A percentile compares a stretch with the other conserved stretches of the same genome.
phyloP scores from a whole-genome alignment of 2,113 vertebrate genomes.

The Bungarus multicinctus region DNA sequence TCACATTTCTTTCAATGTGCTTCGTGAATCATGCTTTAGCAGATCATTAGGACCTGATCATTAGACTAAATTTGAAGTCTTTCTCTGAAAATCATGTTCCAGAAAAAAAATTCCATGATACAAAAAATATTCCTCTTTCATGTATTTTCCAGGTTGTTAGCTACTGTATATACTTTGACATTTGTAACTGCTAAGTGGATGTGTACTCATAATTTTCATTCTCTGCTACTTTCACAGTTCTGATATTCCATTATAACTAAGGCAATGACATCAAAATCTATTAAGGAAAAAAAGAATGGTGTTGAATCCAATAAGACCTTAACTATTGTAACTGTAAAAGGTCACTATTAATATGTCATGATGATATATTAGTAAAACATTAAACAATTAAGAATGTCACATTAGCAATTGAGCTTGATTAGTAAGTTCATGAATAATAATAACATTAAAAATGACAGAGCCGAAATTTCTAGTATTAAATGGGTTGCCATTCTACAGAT shows the following conservation, averaged over 20 bases:
- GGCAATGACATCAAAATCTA: constrained; percentile 33
- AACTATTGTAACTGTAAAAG: constrained; percentile 43
- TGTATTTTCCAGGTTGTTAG: constrained; percentile 9
- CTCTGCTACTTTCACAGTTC: constrained; percentile 30
- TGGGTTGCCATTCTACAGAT: background rate
- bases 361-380: constrained; percentile 70
- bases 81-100: constrained; percentile 25
- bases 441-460: constrained; percentile 23
- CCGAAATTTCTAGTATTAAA: background rate
- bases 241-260: constrained; percentile 24
- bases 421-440: constrained; percentile 35
- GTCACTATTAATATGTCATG: constrained; percentile 66
- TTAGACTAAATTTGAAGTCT: constrained; percentile 46
- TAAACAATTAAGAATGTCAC: constrained; percentile 65
- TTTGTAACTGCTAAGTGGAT: background rate
- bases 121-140: constrained; percentile 17
- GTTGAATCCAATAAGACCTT: constrained; percentile 38
- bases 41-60: constrained; percentile 29
- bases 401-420: constrained; percentile 62
- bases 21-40: constrained; percentile 36
- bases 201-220: background rate
- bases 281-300: constrained; percentile 15
- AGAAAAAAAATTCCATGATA: background rate
- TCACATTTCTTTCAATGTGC: constrained; percentile 7
- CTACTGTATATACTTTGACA: constrained; percentile 26